Evolutionary conservation across 2,113 vertebrate species (phyloP).

Genomic region (Zosterops borbonicus): DNA sequence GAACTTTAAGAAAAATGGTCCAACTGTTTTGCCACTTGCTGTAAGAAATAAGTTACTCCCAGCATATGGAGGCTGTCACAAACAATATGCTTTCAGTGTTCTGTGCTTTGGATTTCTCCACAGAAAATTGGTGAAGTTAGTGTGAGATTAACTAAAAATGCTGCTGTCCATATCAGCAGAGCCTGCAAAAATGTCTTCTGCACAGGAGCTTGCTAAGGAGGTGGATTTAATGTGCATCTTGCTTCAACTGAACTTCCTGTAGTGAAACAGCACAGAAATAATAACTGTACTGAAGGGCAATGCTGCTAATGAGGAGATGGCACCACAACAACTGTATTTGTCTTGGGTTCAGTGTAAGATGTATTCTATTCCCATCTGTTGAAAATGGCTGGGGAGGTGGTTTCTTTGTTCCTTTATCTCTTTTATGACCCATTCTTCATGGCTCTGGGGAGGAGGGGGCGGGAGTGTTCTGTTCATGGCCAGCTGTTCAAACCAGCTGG

Average conservation of each 20-base stretch:
- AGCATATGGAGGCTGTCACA: conserved; percentile 42
- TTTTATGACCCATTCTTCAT: too few species aligned
- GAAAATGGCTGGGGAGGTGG: too few species aligned
- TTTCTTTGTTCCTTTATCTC: too few species aligned
- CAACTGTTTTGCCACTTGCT: conserved; percentile 50
- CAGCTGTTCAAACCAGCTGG: too few species aligned
- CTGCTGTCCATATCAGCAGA: neutral
- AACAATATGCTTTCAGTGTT: conserved; percentile 46
- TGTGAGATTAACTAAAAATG: neutral
- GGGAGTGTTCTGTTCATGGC: too few species aligned
- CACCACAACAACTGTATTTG: too few species aligned
- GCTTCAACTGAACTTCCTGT: neutral
- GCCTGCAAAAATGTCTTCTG: neutral
- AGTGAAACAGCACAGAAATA: neutral
- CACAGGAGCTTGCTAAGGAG: neutral
- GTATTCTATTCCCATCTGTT: too few species aligned
- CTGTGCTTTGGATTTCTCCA: neutral
- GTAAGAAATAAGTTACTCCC: conserved; percentile 11
- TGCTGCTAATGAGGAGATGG: neutral
- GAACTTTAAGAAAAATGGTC: conserved; percentile 35
- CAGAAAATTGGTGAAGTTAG: neutral
- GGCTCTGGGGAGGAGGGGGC: too few species aligned
- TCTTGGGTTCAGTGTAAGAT: too few species aligned
- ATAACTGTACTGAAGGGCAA: neutral
- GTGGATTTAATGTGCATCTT: neutral